A percentile compares a stretch with the other conserved stretches of the same genome.
These are phyloP conservation scores for Cepaea hortensis DNA, from an alignment of 2,888 invertebrate genomes.

Conservation along the genomic window DNA sequence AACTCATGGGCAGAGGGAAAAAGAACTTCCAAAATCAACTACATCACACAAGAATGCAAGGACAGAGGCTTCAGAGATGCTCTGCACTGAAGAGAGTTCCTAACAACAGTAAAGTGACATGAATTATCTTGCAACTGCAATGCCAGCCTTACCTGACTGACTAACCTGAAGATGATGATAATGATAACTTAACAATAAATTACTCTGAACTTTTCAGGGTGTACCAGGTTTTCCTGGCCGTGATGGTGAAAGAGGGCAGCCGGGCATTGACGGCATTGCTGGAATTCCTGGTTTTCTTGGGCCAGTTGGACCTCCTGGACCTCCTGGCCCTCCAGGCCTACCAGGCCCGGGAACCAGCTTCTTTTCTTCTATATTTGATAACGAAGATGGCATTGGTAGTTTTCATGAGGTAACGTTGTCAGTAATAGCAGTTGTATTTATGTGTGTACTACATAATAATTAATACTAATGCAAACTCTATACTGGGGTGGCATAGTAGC, in stretches of 20 bases:
- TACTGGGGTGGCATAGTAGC: too few species aligned
- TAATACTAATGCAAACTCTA: too few species aligned
- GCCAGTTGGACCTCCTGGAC: conserved; percentile 49
- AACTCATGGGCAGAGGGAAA: too few species aligned
- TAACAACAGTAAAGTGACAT: too few species aligned
- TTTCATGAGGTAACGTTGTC: not conserved
- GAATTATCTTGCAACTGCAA: too few species aligned
- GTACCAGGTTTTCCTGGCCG: conserved; percentile 42
- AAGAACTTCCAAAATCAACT: too few species aligned
- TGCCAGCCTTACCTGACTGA: too few species aligned
- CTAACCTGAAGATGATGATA: too few species aligned
- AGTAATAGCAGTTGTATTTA: not conserved
- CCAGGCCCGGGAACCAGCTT: conserved; percentile 52
- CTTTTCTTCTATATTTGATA: conserved; percentile 27
- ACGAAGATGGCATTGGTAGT: not conserved
- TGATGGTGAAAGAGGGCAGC: conserved; percentile 46
- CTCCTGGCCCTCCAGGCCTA: conserved; percentile 55
- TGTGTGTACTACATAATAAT: not conserved
- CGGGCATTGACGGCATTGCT: conserved; percentile 42
- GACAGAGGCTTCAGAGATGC: too few species aligned
- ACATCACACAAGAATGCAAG: too few species aligned
- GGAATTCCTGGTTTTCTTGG: conserved; percentile 35
- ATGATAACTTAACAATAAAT: too few species aligned
- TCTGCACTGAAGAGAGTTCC: too few species aligned
- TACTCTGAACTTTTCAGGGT: conserved; percentile 22